Percentiles rank a stretch among this genome's conserved stretches.
Conservation (phyloP, 1,140 invertebrate genomes). For the Andricus grossulariae region DNA sequence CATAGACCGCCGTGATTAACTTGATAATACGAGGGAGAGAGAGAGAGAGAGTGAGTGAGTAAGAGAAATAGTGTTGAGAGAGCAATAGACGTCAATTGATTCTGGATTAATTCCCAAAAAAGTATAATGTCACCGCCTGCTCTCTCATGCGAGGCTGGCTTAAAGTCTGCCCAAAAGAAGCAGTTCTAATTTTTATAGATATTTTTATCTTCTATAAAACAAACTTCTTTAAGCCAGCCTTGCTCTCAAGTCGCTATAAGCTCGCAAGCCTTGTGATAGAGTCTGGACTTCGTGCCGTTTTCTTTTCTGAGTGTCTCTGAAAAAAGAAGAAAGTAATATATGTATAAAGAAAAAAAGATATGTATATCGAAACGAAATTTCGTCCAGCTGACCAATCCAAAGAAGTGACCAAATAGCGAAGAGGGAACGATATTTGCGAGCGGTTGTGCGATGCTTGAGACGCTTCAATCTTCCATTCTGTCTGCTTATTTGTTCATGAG, state of each 20-base stretch:
- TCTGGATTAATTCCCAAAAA: conserved; percentile 51
- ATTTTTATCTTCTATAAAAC: conserved; percentile 24
- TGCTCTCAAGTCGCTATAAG: conserved; percentile 59
- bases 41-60: conserved; percentile 47
- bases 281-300: conserved; percentile 68
- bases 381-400: conserved; percentile 77
- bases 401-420: conserved; percentile 75
- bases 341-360: conserved; percentile 42
- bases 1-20: conserved; percentile 67
- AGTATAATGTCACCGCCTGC: conserved; percentile 50
- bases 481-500: conserved; percentile 47
- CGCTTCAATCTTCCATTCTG: conserved; percentile 55
- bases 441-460: conserved; percentile 66
- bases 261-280: conserved; percentile 75
- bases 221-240: conserved; percentile 20
- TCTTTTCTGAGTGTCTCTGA: conserved; percentile 38
- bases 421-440: conserved; percentile 70
- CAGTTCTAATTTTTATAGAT: conserved; percentile 7
- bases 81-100: conserved; percentile 49
- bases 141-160: conserved; percentile 54
- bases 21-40: conserved; percentile 52
- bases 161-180: background rate
- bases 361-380: conserved; percentile 66
- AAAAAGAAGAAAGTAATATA: conserved; percentile 38
- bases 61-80: conserved; percentile 45